Conservation (phyloP, 2,113 vertebrate genomes). For the Myotis yumanensis region DNA sequence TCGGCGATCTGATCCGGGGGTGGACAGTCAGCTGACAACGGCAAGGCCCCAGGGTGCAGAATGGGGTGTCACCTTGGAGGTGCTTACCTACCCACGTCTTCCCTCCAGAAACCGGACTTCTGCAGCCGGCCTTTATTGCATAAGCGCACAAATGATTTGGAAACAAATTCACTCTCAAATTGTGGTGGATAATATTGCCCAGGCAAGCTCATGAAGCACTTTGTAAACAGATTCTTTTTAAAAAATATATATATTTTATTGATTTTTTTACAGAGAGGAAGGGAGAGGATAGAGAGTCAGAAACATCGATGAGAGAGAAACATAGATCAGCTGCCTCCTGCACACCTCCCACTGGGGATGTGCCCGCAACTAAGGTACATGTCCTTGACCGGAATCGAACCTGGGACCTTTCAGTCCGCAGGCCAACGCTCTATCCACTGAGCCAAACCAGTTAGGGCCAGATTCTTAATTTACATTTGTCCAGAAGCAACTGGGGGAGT, state of each 20-base stretch:
- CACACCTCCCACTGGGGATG: too few species aligned
- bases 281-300: too few species aligned
- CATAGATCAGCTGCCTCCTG: too few species aligned
- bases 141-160: background rate
- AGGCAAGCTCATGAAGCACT: slow-evolving; percentile 7
- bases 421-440: too few species aligned
- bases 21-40: background rate
- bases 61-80: background rate
- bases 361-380: too few species aligned
- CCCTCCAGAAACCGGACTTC: background rate
- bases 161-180: background rate
- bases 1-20: background rate
- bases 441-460: too few species aligned
- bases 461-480: background rate
- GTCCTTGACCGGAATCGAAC: too few species aligned
- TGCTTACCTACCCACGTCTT: background rate
- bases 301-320: too few species aligned
- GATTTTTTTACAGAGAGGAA: too few species aligned
- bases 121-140: too few species aligned
- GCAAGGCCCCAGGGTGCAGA: background rate
- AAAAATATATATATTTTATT: too few species aligned
- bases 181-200: background rate
- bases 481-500: background rate
- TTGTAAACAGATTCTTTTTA: slow-evolving; percentile 48
- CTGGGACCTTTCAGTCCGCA: too few species aligned